Conservation (phyloP, 2,797 vertebrate genomes). For the Silurus aristotelis region DNA sequence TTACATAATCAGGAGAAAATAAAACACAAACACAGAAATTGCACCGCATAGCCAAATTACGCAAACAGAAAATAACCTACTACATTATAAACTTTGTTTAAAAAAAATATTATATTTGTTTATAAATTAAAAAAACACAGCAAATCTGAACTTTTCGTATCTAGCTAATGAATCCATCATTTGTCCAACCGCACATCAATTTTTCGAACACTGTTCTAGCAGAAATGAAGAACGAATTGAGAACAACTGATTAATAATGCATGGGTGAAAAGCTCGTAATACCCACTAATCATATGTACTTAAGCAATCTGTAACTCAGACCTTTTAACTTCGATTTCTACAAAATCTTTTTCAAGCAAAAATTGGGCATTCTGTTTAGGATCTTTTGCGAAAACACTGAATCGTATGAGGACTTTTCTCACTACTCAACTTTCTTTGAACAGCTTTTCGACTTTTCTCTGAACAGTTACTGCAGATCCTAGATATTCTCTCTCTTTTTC, state of each 20-base stretch:
- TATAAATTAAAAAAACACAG: background rate
- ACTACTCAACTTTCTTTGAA: slow-evolving; percentile 9
- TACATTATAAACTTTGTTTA: background rate
- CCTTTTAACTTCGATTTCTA: no score
- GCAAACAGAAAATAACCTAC: background rate
- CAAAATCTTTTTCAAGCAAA: background rate
- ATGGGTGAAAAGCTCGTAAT: background rate
- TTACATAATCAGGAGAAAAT: background rate
- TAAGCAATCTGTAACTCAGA: no score
- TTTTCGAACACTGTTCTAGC: background rate
- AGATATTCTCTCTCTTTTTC: slow-evolving; percentile 46
- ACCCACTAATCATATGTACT: background rate
- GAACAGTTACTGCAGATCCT: slow-evolving; percentile 23
- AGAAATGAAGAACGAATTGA: background rate
- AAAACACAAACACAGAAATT: background rate
- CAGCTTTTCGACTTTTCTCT: no score
- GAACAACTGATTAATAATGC: background rate
- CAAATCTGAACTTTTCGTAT: background rate
- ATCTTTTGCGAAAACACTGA: slow-evolving; percentile 9
- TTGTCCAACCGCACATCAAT: background rate
- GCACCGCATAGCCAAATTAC: background rate
- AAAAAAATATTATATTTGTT: no score
- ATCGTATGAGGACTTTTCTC: slow-evolving; percentile 20
- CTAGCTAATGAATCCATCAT: background rate
- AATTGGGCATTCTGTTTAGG: background rate